Percentiles rank a stretch among this genome's conserved stretches.
Evolutionary conservation across 1,140 invertebrate species (phyloP).

Genomic region (Propsilocerus akamusi): DNA sequence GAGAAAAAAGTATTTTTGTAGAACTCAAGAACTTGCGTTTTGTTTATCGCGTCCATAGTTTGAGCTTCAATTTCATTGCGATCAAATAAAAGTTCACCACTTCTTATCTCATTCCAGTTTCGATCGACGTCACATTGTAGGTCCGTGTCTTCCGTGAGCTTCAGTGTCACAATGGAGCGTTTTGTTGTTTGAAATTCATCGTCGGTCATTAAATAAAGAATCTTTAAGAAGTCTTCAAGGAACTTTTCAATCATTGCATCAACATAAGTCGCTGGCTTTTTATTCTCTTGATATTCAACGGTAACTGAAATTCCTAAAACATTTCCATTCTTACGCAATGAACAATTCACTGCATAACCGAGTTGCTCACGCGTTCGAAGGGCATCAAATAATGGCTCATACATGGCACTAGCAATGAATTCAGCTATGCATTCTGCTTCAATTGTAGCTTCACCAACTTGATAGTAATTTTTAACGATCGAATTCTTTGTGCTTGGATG

Average conservation of each 20-base stretch:
- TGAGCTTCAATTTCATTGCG: background rate
- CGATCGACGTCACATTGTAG: background rate
- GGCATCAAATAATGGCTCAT: conserved; percentile 70
- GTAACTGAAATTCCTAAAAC: conserved; percentile 48
- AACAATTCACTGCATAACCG: conserved; percentile 54
- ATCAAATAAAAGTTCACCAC: background rate
- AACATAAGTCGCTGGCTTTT: conserved; percentile 23
- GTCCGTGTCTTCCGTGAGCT: background rate
- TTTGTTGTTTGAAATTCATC: background rate
- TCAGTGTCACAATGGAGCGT: background rate
- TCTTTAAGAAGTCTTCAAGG: background rate
- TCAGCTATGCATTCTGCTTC: conserved; percentile 46
- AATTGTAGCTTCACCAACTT: conserved; percentile 38
- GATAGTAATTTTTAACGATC: conserved; percentile 69
- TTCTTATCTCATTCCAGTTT: background rate
- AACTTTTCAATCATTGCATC: background rate
- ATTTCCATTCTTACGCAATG: conserved; percentile 37
- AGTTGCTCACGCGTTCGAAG: conserved; percentile 72
- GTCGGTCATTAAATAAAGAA: background rate
- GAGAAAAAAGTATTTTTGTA: background rate
- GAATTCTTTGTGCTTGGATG: conserved; percentile 56
- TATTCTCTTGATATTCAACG: conserved; percentile 47
- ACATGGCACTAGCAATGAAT: conserved; percentile 45
- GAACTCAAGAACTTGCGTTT: background rate
- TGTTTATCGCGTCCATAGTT: background rate